Conservation (phyloP, 2,797 vertebrate genomes). For the Anguilla marmorata region DNA sequence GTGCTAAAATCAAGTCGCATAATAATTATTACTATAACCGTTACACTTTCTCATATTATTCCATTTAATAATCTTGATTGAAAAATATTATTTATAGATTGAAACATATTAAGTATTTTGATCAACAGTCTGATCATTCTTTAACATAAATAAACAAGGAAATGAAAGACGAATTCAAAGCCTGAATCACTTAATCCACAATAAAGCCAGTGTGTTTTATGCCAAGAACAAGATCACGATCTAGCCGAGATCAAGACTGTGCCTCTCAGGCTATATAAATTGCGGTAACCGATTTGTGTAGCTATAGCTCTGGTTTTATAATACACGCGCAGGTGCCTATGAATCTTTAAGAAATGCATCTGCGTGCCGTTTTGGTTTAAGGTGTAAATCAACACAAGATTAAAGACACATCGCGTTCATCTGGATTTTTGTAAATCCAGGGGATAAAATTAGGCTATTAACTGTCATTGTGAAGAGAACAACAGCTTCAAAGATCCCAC, state of each 20-base stretch:
- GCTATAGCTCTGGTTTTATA: background rate
- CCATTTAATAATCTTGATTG: too few species aligned
- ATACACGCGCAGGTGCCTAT: background rate
- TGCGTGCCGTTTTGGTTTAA: background rate
- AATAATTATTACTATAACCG: too few species aligned
- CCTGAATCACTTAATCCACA: background rate
- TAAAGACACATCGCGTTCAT: too few species aligned
- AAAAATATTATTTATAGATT: background rate
- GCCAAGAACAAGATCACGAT: constrained; percentile 2
- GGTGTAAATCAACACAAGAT: background rate
- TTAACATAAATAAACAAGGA: background rate
- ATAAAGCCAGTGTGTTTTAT: background rate
- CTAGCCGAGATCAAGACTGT: background rate
- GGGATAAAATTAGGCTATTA: background rate
- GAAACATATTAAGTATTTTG: background rate
- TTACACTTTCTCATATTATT: background rate
- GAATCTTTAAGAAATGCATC: background rate
- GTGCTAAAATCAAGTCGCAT: background rate
- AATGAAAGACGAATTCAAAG: background rate
- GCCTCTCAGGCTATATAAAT: background rate
- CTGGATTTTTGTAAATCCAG: background rate
- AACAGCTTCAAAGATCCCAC: background rate
- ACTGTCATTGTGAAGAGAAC: background rate
- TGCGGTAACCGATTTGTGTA: background rate
- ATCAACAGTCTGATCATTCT: background rate